Conservation (phyloP, 2,888 invertebrate genomes). For the Coleophora flavipennella region DNA sequence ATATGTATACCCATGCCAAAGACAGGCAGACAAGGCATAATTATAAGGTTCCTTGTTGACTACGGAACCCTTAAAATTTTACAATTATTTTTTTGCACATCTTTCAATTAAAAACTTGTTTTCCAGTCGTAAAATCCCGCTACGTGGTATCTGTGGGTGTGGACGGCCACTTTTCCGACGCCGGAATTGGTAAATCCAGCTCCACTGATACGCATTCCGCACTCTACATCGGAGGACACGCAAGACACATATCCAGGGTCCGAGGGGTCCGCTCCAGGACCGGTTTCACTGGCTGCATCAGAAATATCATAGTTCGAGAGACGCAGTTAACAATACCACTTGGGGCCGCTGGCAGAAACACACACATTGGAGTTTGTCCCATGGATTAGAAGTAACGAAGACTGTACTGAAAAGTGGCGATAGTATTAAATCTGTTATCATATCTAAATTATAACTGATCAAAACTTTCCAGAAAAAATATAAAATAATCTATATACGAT, state of each 20-base stretch:
- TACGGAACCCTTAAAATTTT: no score
- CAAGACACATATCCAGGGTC: conserved; percentile 35
- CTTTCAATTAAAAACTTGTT: no score
- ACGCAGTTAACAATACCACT: conserved; percentile 38
- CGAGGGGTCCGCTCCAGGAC: conserved; percentile 80
- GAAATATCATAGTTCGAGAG: conserved; percentile 74
- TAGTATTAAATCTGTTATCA: no score
- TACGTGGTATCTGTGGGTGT: conserved; percentile 91
- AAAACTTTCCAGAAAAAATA: no score
- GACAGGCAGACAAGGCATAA: no score
- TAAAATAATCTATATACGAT: no score
- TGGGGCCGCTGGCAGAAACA: conserved; percentile 77
- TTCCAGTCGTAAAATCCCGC: conserved; percentile 87
- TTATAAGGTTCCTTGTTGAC: no score
- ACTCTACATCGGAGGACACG: conserved; percentile 92
- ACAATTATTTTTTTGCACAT: no score
- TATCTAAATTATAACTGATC: no score
- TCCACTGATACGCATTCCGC: conserved; percentile 88
- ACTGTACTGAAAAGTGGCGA: background rate
- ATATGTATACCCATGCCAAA: no score
- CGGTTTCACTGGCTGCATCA: conserved; percentile 87
- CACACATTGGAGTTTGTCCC: conserved; percentile 86
- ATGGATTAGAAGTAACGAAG: conserved; percentile 68
- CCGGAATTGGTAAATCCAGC: conserved; percentile 79
- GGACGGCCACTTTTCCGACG: conserved; percentile 82